These are phyloP conservation scores for Polypterus senegalus DNA, from an alignment of 2,113 vertebrate species.

Conservation along the genomic window DNA sequence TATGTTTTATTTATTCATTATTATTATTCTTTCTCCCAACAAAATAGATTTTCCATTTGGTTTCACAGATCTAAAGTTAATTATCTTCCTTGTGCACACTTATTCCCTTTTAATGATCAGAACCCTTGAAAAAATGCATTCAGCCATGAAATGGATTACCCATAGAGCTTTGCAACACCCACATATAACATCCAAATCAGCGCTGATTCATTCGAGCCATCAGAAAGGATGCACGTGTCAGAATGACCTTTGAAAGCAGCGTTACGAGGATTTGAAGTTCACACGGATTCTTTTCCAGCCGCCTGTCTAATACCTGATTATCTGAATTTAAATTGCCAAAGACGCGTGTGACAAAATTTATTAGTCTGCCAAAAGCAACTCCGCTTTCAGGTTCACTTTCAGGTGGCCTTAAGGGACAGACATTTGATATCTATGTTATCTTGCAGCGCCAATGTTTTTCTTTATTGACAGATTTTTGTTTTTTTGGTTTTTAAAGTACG, in stretches of 20 bases:
- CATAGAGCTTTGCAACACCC: constrained; percentile 1
- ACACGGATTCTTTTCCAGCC: background rate
- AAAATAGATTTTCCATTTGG: constrained; percentile 4
- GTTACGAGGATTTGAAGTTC: constrained; percentile 2
- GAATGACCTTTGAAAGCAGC: constrained; percentile 1
- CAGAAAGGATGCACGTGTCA: background rate
- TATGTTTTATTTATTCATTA: background rate
- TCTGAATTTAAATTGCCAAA: background rate
- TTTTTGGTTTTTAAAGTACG: no score
- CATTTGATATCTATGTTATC: no score
- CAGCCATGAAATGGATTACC: constrained; percentile 5
- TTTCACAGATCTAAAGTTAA: background rate
- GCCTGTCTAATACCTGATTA: constrained; percentile 1
- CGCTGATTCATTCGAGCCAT: constrained; percentile 1
- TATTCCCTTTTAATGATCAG: constrained; percentile 5
- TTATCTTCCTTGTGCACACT: background rate
- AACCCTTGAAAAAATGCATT: background rate
- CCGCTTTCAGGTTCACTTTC: constrained; percentile 2
- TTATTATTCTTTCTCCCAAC: background rate
- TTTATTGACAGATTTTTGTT: no score
- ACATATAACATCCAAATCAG: background rate
- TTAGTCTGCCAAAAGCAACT: background rate
- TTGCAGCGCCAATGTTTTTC: no score
- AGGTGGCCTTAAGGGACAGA: background rate
- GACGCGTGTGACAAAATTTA: background rate